phyloP scores from a whole-genome alignment of 2,797 vertebrate genomes.

The Acanthurus leucopareius region DNA sequence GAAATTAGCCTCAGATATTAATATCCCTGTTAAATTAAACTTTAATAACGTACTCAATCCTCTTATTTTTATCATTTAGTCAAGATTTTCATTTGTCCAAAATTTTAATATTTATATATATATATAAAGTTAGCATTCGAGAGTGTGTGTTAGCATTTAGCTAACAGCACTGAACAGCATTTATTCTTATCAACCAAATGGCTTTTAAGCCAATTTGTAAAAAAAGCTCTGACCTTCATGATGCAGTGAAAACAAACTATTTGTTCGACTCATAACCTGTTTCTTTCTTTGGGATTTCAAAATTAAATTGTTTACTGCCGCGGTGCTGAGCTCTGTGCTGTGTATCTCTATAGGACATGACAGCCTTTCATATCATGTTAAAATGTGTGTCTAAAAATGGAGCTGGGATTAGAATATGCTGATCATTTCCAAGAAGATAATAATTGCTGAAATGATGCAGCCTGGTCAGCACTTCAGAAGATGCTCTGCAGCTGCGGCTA shows the following conservation, averaged over 20 bases:
- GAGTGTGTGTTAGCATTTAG: neutral
- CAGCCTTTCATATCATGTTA: neutral
- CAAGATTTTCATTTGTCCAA: too few species aligned
- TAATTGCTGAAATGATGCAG: neutral
- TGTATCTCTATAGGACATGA: neutral
- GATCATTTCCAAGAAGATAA: constrained; percentile 2
- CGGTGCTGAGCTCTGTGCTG: neutral
- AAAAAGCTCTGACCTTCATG: neutral
- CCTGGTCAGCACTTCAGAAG: constrained; percentile 33
- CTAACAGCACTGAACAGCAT: neutral
- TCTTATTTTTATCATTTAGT: neutral
- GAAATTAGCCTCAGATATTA: neutral
- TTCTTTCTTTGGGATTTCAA: neutral
- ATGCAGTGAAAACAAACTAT: neutral
- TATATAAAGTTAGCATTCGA: neutral
- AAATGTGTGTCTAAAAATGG: neutral
- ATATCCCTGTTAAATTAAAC: too few species aligned
- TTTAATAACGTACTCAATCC: neutral
- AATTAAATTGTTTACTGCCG: neutral
- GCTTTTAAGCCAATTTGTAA: neutral
- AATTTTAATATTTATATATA: too few species aligned
- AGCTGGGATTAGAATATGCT: neutral
- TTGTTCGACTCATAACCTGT: neutral
- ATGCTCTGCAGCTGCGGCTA: constrained; percentile 29
- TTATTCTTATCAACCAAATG: neutral